phyloP scores from a whole-genome alignment of 2,888 invertebrate species.

The Emmelina monodactyla region DNA sequence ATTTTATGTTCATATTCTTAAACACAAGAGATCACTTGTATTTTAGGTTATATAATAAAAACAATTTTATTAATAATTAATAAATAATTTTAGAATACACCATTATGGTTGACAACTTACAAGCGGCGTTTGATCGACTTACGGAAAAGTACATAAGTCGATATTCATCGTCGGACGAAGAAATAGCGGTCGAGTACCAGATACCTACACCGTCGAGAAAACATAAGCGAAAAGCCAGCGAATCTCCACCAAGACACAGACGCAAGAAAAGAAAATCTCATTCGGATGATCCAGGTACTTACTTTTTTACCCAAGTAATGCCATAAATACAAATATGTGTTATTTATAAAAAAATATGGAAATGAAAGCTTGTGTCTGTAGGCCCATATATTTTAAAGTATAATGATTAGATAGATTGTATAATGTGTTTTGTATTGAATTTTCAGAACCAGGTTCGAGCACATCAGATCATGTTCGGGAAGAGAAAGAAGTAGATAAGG shows the following conservation, averaged over 20 bases:
- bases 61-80: no score
- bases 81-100: constrained; percentile 84
- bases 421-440: not conserved
- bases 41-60: no score
- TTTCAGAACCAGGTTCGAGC: constrained; percentile 33
- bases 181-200: constrained; percentile 74
- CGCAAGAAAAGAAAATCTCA: constrained; percentile 49
- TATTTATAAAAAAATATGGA: not conserved
- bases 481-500: constrained; percentile 18
- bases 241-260: constrained; percentile 41
- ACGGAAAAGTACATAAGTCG: constrained; percentile 85
- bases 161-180: constrained; percentile 81
- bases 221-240: constrained; percentile 45
- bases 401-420: no score
- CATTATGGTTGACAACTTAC: constrained; percentile 85
- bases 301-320: not conserved
- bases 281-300: constrained; percentile 31
- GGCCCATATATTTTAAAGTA: no score
- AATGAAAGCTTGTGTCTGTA: no score
- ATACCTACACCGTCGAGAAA: constrained; percentile 53
- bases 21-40: no score
- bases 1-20: no score
- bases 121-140: constrained; percentile 81
- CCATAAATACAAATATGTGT: not conserved
- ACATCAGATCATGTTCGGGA: constrained; percentile 29